Base-by-base conservation (phyloP, 2,888 invertebrate species). In the Hyles lineata region DNA sequence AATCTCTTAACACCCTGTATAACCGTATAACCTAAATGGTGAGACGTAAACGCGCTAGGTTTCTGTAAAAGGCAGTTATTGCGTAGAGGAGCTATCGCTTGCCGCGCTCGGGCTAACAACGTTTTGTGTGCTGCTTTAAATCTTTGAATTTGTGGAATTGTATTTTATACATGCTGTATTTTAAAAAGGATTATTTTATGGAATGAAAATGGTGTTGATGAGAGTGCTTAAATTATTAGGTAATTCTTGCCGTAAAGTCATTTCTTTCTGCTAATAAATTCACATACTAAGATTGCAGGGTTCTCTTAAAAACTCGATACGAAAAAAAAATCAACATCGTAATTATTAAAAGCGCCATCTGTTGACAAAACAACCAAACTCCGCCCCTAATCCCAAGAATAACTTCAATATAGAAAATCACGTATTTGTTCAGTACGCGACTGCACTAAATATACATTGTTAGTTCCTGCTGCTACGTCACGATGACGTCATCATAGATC, bases 381-480 rank as follows among this genome's bases (percentile, higher is more conserved):
- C 15, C 15, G 9, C 2, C 6, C 0, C 1, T 4, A 23, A 50
- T 67, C 11, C 50, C 23, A 50, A 67, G 11, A 63, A 63, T 43
- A 63, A 35, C 35, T 43, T n/a, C 21, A 35, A 23, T 50, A 67
- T 43, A 25, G 50, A 50, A 67, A 67, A 67, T 43, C 25, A 25
- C 43, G 21, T 5, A 63, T 63, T 67, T 67, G 67, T 50, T 67
- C 43, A 67, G 43, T 23, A 32, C 62, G 6, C 67, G 50, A 43
- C 50, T 21, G 50, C 23, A 50, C 67, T 67, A 67, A 67, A 67
- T 67, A 67, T 67, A 67, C 43, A 43, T 67, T 50, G 50, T 50
- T 67, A 67, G 67, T 67, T 67, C 67, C 67, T 67, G 67, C 23
- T 60, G 9, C 67, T 21, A 67, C 67, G 67, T 67, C 21, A 50